Percentiles rank a stretch among this genome's conserved stretches.
These are phyloP conservation scores for Frankliniella fusca DNA, from an alignment of 2,888 invertebrate genomes.

Conservation along the genomic window DNA sequence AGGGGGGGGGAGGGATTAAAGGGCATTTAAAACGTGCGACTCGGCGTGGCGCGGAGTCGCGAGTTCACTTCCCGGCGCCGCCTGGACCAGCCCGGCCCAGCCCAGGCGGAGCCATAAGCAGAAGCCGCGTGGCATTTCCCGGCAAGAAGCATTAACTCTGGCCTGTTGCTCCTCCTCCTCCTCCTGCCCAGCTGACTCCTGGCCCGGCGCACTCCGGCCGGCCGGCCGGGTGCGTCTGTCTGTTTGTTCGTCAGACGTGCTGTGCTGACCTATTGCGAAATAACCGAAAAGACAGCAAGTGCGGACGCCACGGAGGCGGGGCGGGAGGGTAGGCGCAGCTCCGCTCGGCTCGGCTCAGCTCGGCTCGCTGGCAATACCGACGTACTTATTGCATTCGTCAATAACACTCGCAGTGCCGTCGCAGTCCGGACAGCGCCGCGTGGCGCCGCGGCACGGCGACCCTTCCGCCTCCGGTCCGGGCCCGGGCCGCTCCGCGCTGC, in stretches of 20 bases:
- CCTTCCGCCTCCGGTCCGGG: too few relatives aligned
- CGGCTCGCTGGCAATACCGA: neutral
- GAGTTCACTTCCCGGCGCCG: neutral
- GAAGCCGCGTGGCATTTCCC: too few relatives aligned
- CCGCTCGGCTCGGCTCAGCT: too few relatives aligned
- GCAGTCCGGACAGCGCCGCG: too few relatives aligned
- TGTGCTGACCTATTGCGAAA: constrained; percentile 13
- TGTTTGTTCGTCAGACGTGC: neutral
- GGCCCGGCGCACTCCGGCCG: too few relatives aligned
- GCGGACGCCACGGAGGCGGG: neutral
- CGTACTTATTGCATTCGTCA: neutral
- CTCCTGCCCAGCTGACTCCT: too few relatives aligned
- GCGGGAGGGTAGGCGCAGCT: neutral
- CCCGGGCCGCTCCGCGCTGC: too few relatives aligned
- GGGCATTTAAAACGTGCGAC: constrained; percentile 1
- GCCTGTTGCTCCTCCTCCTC: too few relatives aligned
- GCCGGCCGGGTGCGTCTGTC: too few relatives aligned
- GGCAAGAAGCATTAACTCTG: too few relatives aligned
- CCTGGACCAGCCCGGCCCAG: neutral
- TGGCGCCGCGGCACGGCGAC: too few relatives aligned
- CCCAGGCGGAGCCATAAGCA: neutral
- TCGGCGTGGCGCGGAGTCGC: neutral
- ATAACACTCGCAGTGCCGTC: too few relatives aligned
- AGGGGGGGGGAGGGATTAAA: neutral
- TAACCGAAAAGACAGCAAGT: neutral